These are phyloP conservation scores for Cheilosia variabilis DNA, from an alignment of 2,888 invertebrate genomes.

Conservation along the genomic window DNA sequence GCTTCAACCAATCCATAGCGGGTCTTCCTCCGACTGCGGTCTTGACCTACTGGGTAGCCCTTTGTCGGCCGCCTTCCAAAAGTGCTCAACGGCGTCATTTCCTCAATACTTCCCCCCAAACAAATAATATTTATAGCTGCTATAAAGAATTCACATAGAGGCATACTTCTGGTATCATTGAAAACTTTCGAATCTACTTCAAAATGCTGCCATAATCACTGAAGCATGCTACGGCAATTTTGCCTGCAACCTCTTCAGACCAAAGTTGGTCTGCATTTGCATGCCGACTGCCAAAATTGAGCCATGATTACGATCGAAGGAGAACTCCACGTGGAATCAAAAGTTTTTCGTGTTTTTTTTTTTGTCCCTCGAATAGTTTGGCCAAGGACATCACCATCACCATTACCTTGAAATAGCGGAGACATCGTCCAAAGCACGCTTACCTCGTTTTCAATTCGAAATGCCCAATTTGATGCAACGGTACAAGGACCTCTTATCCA, in stretches of 20 bases:
- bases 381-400: constrained; percentile 6
- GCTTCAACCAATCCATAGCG: too few species aligned
- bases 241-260: background rate
- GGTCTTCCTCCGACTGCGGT: too few species aligned
- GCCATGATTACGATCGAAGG: background rate
- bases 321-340: constrained; percentile 10
- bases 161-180: background rate
- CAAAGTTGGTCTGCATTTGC: constrained; percentile 5
- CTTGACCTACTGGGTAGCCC: too few species aligned
- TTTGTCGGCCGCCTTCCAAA: background rate
- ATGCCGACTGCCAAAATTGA: constrained; percentile 10
- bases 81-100: background rate
- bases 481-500: background rate
- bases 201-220: constrained; percentile 20
- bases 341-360: background rate
- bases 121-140: background rate
- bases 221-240: constrained; percentile 10
- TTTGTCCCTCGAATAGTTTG: background rate
- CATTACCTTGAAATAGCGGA: constrained; percentile 8
- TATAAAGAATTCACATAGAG: background rate
- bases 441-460: constrained; percentile 15
- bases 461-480: background rate
- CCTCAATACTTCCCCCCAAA: background rate
- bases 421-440: constrained; percentile 17
- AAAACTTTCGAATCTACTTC: constrained; percentile 10